Base-by-base conservation (phyloP, 2,888 invertebrate genomes). In the Athetis lepigone region DNA sequence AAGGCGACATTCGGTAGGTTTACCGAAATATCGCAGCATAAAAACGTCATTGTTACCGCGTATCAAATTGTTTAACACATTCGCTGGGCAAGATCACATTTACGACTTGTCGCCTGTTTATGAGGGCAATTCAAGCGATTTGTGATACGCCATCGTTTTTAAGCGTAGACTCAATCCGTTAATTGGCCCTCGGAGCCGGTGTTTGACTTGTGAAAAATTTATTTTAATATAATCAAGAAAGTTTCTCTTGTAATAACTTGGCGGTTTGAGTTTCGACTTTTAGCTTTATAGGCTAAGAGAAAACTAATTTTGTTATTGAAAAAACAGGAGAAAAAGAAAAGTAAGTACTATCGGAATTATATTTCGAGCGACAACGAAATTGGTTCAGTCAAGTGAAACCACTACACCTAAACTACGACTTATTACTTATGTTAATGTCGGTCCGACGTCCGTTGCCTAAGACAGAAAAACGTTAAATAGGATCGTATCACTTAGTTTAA, bases 51-150 rank as follows among this genome's bases (percentile, higher is more conserved):
- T 89, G 87, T 87, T 86, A 88, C 88, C 88, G 88, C 89, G 89
- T 91, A 92, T 93, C 93, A 90, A 92, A 92, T 92, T 92, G 91
- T 92, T 92, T 90, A 90, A 92, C 93, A 92, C 92, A 85, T 92
- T 89, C 88, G 88, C 77, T 82, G 75, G 77, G 78, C 74, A 79
- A 82, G 78, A 79, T 83, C 84, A 70, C 81, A 85, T 91, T 92
- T 92, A 92, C 90, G 89, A 89, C 88, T 85, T 88, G 90, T 90
- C 89, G 85, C 83, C 75, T 81, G 86, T 93, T 92, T 92, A 91
- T 86, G 87, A 87, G 85, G 85, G 85, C 82, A 71, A 85, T 87
- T 82, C 82, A 85, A 85, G 80, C 87, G 88, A 88, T 89, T 88
- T 88, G 88, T 88, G 89, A 89, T 85, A 87, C 76, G 75, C 79